These are phyloP conservation scores for Saccostrea cuccullata DNA, from an alignment of 1,140 invertebrate species.

Conservation along the genomic window DNA sequence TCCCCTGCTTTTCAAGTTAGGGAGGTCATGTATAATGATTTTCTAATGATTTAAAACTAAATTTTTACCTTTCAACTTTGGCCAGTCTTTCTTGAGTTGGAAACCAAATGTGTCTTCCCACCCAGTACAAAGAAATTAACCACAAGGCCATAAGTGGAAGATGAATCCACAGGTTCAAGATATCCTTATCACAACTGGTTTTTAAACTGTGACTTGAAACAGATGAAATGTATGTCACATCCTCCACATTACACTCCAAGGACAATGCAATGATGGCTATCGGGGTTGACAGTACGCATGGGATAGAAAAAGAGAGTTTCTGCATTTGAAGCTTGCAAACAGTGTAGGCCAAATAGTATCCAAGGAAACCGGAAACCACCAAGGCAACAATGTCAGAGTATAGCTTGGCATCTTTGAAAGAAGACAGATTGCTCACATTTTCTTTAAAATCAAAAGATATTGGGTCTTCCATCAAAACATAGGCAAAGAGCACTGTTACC, in stretches of 20 bases:
- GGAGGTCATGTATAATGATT: no score
- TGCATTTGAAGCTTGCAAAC: conserved; percentile 74
- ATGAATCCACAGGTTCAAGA: conserved; percentile 34
- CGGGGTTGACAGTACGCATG: conserved; percentile 66
- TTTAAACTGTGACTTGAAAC: neutral
- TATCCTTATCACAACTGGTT: neutral
- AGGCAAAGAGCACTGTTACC: conserved; percentile 58
- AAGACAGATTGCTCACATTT: no score
- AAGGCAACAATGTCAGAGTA: conserved; percentile 46
- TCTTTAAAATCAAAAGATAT: no score
- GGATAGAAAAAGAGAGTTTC: conserved; percentile 63
- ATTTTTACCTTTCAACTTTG: conserved; percentile 89
- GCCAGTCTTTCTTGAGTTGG: conserved; percentile 97
- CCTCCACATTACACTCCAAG: no score
- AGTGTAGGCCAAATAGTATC: conserved; percentile 65
- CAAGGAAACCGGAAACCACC: conserved; percentile 53
- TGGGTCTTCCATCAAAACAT: conserved; percentile 7
- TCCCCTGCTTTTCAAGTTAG: no score
- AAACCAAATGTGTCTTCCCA: conserved; percentile 98
- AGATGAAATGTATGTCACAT: neutral
- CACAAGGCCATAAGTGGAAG: conserved; percentile 75
- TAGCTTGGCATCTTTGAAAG: no score
- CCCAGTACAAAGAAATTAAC: conserved; percentile 93
- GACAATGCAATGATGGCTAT: no score
- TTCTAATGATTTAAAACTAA: no score